Base-by-base conservation (phyloP, 2,113 vertebrate genomes). In the Pedionomus torquatus region DNA sequence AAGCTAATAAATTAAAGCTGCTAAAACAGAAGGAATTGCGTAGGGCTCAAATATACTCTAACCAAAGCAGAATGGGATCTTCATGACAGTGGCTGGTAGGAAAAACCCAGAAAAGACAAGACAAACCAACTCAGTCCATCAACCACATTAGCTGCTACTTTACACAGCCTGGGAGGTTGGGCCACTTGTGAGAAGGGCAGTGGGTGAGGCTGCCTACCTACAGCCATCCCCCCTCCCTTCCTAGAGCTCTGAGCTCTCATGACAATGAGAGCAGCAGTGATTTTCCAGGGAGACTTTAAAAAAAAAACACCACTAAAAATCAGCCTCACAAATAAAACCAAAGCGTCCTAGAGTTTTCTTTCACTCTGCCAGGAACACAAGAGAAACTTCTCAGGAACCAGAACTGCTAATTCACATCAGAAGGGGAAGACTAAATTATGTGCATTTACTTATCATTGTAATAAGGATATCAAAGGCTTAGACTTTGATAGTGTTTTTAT, bases 11-110 rank as follows among this genome's bases (percentile, higher is more conserved):
- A 51, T 87, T 60, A 68, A 86, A 84, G 61, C 37, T 70, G 37
- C 43, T 58, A 90, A 68, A 94, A 72, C 33, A 75, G 78, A 85
- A 90, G 41, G 44, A 83, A 93, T 48, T 77, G 78, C 83, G 60
- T 19, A 77, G 84, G 28, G 61, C 31, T 86, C 49, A 83, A 66
- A 83, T 41, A 28, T 66, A 33, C 18, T 60, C 26, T 12, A 17
- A 25, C 55, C 51, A 82, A 83, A 64, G 63, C 51, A 68, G 57
- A 25, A 79, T 7, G 70, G n/a, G 37, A 91, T 35, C 76, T 46
- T 46, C 39, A 33, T 2, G 0, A 26, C 17, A 26, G 44, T 55
- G 76, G 25, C 70, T 39, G 37, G 19, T 25, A 74, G 35, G 20
- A 69, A 71, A 65, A 93, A 39, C 5, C 25, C 35, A 60, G 39